Evolutionary conservation across 2,888 invertebrate genomes (phyloP).

Genomic region (Formica aserva): DNA sequence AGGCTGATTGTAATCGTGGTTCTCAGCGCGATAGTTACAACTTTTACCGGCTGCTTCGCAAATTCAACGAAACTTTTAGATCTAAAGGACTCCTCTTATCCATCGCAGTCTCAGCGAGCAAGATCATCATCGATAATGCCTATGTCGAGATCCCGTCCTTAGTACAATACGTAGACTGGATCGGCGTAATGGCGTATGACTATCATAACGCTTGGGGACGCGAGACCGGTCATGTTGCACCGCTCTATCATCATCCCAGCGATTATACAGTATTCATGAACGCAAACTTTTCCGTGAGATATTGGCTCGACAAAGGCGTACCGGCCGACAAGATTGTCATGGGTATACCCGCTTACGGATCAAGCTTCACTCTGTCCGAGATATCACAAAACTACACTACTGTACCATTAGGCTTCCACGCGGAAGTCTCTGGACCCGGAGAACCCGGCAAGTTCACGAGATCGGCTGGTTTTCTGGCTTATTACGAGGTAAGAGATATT

Average conservation of each 20-base stretch:
- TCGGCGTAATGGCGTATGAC: constrained; percentile 97
- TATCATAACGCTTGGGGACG: constrained; percentile 97
- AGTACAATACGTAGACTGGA: constrained; percentile 93
- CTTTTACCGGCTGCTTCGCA: constrained; percentile 91
- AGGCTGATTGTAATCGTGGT: constrained; percentile 94
- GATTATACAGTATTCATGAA: constrained; percentile 93
- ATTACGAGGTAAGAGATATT: constrained; percentile 89
- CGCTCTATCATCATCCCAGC: constrained; percentile 92
- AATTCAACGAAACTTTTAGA: constrained; percentile 89
- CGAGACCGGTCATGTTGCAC: constrained; percentile 95
- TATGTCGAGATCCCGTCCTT: constrained; percentile 92
- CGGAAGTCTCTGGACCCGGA: constrained; percentile 91
- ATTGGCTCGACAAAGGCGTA: constrained; percentile 95
- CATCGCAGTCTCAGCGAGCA: constrained; percentile 94
- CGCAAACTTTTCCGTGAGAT: constrained; percentile 94
- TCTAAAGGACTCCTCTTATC: constrained; percentile 91
- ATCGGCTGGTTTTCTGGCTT: constrained; percentile 94
- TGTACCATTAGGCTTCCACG: constrained; percentile 88
- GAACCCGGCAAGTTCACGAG: constrained; percentile 93
- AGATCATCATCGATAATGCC: constrained; percentile 93
- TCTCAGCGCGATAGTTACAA: constrained; percentile 92
- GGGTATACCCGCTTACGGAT: constrained; percentile 95
- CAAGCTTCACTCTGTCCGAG: constrained; percentile 89
- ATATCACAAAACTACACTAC: constrained; percentile 65
- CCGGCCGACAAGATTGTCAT: constrained; percentile 93